phyloP scores from a whole-genome alignment of 2,113 vertebrate species.

The Coptodon rendalli region DNA sequence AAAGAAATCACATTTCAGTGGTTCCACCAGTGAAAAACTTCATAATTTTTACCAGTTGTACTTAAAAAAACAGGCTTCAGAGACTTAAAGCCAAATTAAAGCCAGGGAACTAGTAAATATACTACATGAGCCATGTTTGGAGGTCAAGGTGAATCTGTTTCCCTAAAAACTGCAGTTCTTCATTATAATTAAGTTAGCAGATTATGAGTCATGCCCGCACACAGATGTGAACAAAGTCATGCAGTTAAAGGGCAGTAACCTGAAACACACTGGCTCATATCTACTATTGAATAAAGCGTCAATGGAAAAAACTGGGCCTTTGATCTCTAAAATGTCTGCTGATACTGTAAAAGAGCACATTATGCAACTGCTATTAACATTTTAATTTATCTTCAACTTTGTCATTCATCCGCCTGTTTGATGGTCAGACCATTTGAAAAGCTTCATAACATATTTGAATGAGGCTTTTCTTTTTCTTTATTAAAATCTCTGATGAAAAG shows the following conservation, averaged over 20 bases:
- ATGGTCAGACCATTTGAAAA: background rate
- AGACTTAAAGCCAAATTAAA: background rate
- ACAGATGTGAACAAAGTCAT: background rate
- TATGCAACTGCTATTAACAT: background rate
- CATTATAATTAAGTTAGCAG: background rate
- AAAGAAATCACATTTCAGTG: background rate
- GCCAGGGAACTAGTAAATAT: background rate
- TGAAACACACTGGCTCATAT: background rate
- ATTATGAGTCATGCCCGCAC: background rate
- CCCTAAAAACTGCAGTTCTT: background rate
- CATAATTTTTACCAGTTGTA: background rate
- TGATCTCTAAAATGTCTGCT: background rate
- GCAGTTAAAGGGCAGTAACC: background rate
- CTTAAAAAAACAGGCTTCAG: background rate
- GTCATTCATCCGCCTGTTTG: background rate
- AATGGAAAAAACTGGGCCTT: background rate
- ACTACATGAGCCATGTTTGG: background rate
- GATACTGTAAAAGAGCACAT: background rate
- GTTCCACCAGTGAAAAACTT: background rate
- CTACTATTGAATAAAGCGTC: background rate
- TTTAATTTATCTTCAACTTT: background rate
- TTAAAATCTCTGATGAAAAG: background rate
- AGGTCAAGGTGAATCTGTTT: background rate
- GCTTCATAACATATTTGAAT: background rate
- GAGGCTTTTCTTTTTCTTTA: background rate